Evolutionary conservation across 2,888 invertebrate species (phyloP).

Genomic region (Cataglyphis rosenhaueri): DNA sequence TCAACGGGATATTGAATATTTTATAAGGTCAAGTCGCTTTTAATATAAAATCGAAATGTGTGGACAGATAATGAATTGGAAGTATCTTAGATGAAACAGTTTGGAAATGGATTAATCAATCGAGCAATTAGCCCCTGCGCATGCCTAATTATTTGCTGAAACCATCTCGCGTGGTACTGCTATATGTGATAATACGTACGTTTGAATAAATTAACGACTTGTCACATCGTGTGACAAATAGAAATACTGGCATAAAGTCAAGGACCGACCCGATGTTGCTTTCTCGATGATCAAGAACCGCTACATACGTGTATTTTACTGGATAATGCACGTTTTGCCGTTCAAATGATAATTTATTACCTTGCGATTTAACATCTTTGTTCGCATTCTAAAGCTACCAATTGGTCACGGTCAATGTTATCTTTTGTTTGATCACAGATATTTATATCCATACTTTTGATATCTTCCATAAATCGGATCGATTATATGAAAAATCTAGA

Average conservation of each 20-base stretch:
- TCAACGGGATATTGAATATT: constrained; percentile 6
- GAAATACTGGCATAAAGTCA: constrained; percentile 68
- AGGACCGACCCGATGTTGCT: constrained; percentile 65
- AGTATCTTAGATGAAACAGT: background rate
- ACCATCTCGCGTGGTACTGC: background rate
- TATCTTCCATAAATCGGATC: background rate
- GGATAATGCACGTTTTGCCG: constrained; percentile 12
- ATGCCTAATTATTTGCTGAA: constrained; percentile 16
- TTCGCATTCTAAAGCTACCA: constrained; percentile 4
- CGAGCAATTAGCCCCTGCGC: constrained; percentile 28
- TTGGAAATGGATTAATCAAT: constrained; percentile 46
- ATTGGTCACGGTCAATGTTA: constrained; percentile 30
- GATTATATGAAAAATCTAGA: background rate
- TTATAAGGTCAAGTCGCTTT: background rate
- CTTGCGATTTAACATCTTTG: constrained; percentile 35
- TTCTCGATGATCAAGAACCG: constrained; percentile 58
- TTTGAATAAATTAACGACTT: constrained; percentile 58
- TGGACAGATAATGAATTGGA: background rate
- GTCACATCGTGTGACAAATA: constrained; percentile 68
- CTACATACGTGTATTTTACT: constrained; percentile 19
- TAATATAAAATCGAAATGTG: background rate
- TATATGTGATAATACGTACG: constrained; percentile 23
- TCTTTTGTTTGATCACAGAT: constrained; percentile 2
- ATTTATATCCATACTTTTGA: background rate
- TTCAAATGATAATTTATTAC: constrained; percentile 42